phyloP scores from a whole-genome alignment of 64 coral and sea anemone genomes.

The Montipora cactus region DNA sequence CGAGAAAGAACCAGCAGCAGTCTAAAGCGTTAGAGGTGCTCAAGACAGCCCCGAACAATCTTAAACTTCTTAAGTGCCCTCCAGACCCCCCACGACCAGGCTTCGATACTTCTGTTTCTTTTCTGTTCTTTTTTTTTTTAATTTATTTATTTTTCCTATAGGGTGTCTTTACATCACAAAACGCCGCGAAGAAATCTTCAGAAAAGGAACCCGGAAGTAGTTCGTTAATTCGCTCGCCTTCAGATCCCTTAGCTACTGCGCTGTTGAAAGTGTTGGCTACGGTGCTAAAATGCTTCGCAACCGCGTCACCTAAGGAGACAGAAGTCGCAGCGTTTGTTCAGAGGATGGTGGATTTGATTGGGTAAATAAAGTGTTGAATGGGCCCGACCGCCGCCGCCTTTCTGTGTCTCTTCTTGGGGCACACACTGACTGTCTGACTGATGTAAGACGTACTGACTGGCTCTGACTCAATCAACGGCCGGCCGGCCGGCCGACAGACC shows the following conservation, averaged over 20 bases:
- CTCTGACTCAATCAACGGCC: too few relatives aligned
- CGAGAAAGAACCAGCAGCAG: too few relatives aligned
- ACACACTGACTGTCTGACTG: too few relatives aligned
- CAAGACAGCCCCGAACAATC: too few relatives aligned
- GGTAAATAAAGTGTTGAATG: conserved; percentile 52
- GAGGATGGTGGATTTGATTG: conserved; percentile 89
- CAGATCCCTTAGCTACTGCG: conserved; percentile 79
- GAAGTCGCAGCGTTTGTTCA: conserved; percentile 67
- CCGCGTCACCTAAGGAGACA: conserved; percentile 52
- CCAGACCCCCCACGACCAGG: too few relatives aligned
- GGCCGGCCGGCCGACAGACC: too few relatives aligned
- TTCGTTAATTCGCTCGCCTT: neutral
- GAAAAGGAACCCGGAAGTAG: conserved; percentile 73
- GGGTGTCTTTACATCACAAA: conserved; percentile 7
- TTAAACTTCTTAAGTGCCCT: too few relatives aligned
- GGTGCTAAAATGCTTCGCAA: conserved; percentile 78
- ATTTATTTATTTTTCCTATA: neutral
- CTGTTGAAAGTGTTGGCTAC: conserved; percentile 79
- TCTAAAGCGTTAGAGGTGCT: too few relatives aligned
- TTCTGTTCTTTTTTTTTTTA: neutral
- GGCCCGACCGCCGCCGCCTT: neutral
- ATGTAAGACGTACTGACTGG: too few relatives aligned
- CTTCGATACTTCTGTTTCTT: too few relatives aligned
- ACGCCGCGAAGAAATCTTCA: conserved; percentile 51
- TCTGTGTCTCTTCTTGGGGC: too few relatives aligned